Base-by-base conservation (phyloP, 2,888 invertebrate genomes). In the Loripinus fragilis region DNA sequence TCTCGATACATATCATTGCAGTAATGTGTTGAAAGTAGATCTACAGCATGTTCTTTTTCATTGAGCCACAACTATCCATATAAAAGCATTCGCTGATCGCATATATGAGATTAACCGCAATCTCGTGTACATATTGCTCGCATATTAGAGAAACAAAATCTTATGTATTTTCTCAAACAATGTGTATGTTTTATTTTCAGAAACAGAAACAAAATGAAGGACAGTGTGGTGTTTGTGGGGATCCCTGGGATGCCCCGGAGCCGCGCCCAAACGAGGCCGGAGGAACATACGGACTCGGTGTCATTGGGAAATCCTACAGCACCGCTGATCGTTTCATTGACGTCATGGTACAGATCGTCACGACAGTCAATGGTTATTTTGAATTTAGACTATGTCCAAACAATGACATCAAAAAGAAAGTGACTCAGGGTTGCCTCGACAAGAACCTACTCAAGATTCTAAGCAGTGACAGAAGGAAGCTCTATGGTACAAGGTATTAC, bases 211-310 rank as follows among this genome's bases (percentile, higher is more conserved):
- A 38, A n/a, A 75, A 74, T 41, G 67, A 68, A 15, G 81, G 81
- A 1, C 70, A 70, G 38, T 84, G 83, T 45, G 83, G 83, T 0
- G 66, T 84, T 1, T 84, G 83, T 65, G 83, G 83, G 5, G 83
- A 84, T 48, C 67, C 83, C 8, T 81, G 76, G 74, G 77, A 84
- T 65, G 65, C 41, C 7, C 70, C 76, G 23, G 60, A 71, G 33
- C 78, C 78, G 38, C 76, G 83, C 35, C 74, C 71, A 33, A 81
- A 84, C 75, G 83, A 84, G 66, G 83, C 83, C 64, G 83, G 83
- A 38, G 83, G 83, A 42, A 68, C 60, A n/a, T 81, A 81, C 64
- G 83, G 72, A 12, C 78, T 42, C 2, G 83, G 83, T 28, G 35
- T 79, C 1, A 84, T 81, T 28, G 74, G 70, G 0, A 48, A 76